Evolutionary conservation across 2,888 invertebrate species (phyloP).

Genomic region (Crematogaster levior): DNA sequence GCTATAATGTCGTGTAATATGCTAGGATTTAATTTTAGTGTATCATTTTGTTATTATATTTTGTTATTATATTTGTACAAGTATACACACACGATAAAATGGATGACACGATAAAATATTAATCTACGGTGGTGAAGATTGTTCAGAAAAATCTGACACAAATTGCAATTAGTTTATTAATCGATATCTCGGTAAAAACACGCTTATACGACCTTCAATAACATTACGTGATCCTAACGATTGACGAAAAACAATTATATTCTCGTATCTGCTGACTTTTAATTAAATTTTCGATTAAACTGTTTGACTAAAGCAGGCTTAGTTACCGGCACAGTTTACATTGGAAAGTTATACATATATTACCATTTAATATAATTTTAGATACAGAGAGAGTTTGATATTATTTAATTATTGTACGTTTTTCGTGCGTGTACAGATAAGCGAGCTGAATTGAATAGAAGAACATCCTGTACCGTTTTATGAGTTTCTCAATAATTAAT

Average conservation of each 20-base stretch:
- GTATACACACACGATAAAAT: neutral
- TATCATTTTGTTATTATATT: neutral
- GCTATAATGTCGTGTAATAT: neutral
- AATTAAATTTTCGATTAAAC: slow-evolving; percentile 32
- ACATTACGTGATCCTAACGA: neutral
- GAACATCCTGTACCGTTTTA: too few species aligned
- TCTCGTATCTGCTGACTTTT: slow-evolving; percentile 4
- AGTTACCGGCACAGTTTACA: neutral
- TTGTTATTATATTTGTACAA: too few species aligned
- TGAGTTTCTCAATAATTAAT: too few species aligned
- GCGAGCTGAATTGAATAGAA: too few species aligned
- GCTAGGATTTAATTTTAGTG: neutral
- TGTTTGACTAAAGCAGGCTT: slow-evolving; percentile 4
- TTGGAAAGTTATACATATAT: neutral
- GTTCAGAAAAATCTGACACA: neutral
- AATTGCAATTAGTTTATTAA: slow-evolving; percentile 4
- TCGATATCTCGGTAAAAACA: neutral
- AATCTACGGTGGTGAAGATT: neutral
- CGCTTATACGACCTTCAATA: neutral
- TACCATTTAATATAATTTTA: neutral
- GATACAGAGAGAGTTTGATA: too few species aligned
- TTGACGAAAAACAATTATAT: neutral
- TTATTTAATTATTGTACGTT: too few species aligned
- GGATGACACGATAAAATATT: neutral
- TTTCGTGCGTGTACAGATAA: too few species aligned